phyloP scores from a whole-genome alignment of 2,797 vertebrate genomes.

The Hydrocynus forskahlii region DNA sequence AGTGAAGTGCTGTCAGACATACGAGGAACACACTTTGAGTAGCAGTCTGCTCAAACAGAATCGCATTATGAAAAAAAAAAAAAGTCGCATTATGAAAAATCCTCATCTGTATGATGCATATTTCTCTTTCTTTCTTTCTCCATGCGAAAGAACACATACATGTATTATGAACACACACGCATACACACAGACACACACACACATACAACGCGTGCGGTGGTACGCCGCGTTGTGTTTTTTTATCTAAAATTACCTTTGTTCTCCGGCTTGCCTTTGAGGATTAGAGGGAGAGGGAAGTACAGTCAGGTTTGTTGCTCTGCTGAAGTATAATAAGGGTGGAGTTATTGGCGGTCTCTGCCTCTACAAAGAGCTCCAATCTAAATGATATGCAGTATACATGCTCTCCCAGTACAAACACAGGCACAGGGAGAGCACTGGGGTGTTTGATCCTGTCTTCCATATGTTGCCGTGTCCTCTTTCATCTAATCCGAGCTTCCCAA shows the following conservation, averaged over 20 bases:
- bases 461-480: constrained; percentile 58
- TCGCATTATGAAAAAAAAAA: constrained; percentile 33
- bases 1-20: background rate
- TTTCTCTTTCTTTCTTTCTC: constrained; percentile 38
- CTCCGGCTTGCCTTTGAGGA: constrained; percentile 59
- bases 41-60: constrained; percentile 7
- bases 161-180: constrained; percentile 60
- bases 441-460: constrained; percentile 64
- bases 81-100: constrained; percentile 33
- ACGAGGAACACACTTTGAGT: background rate
- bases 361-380: constrained; percentile 64
- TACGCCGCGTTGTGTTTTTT: constrained; percentile 46
- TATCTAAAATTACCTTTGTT: constrained; percentile 66
- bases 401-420: constrained; percentile 63
- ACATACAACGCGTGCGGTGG: constrained; percentile 32
- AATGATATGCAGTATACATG: constrained; percentile 66
- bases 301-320: constrained; percentile 58
- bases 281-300: constrained; percentile 50
- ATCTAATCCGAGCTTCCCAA: constrained; percentile 59
- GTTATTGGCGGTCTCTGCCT: constrained; percentile 55
- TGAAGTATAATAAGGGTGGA: constrained; percentile 62
- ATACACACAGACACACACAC: too few species aligned
- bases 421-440: constrained; percentile 52
- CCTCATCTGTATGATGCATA: constrained; percentile 39
- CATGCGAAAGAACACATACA: constrained; percentile 35